Evolutionary conservation across 2,797 vertebrate species (phyloP).

Genomic region (Eulemur coronatus): DNA sequence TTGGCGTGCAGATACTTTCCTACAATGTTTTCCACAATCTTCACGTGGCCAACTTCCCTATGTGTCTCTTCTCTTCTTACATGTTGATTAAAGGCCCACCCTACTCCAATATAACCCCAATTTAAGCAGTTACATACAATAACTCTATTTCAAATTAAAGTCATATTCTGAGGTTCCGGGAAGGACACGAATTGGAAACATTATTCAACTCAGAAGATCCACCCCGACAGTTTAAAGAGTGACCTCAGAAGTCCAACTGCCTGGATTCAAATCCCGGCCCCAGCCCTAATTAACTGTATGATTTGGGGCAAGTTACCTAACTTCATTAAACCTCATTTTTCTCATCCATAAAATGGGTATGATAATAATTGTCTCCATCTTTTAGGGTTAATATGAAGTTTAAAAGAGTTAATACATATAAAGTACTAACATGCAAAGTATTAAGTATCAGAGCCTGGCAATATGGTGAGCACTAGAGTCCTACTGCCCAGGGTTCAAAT

Average conservation of each 20-base stretch:
- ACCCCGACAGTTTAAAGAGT: not conserved
- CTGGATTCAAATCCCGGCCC: not conserved
- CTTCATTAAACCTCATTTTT: not conserved
- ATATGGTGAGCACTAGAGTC: not conserved
- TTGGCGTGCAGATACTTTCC: not conserved
- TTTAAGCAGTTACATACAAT: not conserved
- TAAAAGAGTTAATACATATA: not conserved
- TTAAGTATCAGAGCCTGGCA: not conserved
- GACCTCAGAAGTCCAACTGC: not conserved
- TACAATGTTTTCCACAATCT: not conserved
- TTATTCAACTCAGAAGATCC: not conserved
- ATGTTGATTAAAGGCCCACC: not conserved
- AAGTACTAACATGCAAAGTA: too few species aligned
- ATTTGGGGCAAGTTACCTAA: not conserved
- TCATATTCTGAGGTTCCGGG: not conserved
- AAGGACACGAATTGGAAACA: not conserved
- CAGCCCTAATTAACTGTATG: not conserved
- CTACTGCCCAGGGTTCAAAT: not conserved
- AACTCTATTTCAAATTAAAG: not conserved
- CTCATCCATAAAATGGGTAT: not conserved
- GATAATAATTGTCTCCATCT: not conserved
- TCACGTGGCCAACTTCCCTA: rapidly evolving
- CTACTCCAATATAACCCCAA: not conserved
- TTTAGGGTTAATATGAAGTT: not conserved
- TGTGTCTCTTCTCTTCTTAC: not conserved